These are phyloP conservation scores for Eonycteris spelaea DNA, from an alignment of 2,113 vertebrate species.

Conservation along the genomic window DNA sequence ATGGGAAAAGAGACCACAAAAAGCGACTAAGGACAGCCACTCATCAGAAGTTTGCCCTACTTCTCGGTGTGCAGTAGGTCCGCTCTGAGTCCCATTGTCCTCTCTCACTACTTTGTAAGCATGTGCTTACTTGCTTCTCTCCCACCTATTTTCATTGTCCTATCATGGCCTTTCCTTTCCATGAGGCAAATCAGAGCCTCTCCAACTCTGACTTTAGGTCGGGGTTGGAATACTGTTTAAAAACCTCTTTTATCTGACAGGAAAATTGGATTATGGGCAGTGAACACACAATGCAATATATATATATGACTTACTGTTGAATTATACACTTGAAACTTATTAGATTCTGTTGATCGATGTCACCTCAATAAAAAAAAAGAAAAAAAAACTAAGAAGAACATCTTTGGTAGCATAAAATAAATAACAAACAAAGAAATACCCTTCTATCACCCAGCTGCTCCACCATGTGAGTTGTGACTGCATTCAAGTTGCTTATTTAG, in stretches of 20 bases:
- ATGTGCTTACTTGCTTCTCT: background rate
- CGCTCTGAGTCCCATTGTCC: background rate
- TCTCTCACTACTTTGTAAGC: background rate
- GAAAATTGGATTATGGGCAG: too few species aligned
- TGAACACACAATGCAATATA: too few species aligned
- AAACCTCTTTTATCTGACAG: background rate
- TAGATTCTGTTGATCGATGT: too few species aligned
- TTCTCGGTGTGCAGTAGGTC: background rate
- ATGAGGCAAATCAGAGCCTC: background rate
- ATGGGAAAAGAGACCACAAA: background rate
- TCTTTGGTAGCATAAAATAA: too few species aligned
- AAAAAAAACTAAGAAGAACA: too few species aligned
- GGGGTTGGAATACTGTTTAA: background rate
- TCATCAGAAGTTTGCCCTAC: background rate
- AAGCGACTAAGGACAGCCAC: background rate
- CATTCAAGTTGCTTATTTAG: background rate
- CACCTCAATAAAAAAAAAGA: too few species aligned
- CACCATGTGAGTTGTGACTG: background rate
- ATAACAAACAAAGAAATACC: background rate
- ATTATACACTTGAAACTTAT: too few species aligned
- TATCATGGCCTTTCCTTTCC: background rate
- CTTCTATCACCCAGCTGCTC: background rate
- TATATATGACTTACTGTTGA: too few species aligned
- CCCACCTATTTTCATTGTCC: background rate
- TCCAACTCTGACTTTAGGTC: background rate